A percentile compares a stretch with the other conserved stretches of the same genome.
These are phyloP conservation scores for Paralichthys olivaceus DNA, from an alignment of 2,113 vertebrate genomes.

Conservation along the genomic window DNA sequence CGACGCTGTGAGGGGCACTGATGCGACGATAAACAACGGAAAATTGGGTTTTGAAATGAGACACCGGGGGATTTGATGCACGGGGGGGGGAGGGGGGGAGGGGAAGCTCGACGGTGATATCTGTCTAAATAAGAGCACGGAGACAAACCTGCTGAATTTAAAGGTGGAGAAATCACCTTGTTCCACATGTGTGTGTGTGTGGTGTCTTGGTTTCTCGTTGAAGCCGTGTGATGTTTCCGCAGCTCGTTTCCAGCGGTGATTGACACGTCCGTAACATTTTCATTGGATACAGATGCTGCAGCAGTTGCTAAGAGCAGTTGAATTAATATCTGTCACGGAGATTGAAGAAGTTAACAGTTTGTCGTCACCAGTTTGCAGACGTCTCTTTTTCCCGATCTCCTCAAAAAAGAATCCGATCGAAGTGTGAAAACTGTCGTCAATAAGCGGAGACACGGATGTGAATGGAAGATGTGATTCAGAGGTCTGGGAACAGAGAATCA, in stretches of 20 bases:
- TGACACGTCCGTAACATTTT: background rate
- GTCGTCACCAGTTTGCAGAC: no score
- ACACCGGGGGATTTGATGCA: constrained; percentile 34
- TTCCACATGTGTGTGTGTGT: no score
- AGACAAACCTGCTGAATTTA: background rate
- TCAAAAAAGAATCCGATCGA: no score
- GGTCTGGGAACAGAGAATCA: background rate
- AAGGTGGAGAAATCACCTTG: no score
- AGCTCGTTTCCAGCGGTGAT: no score
- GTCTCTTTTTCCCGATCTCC: no score
- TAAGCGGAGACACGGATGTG: no score
- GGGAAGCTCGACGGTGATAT: constrained; percentile 6
- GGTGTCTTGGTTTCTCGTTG: no score
- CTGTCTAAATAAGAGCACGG: constrained; percentile 21
- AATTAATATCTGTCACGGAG: background rate
- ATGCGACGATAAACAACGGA: constrained; percentile 61
- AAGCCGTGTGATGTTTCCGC: no score
- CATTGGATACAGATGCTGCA: background rate
- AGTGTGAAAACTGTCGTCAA: no score
- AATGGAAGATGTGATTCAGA: background rate
- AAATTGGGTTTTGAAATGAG: constrained; percentile 68
- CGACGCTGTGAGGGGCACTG: constrained; percentile 56
- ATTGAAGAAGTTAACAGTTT: no score
- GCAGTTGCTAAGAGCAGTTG: background rate
- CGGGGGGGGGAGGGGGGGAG: no score